Conservation (phyloP, 2,113 vertebrate genomes). For the Dolichotis patagonum region DNA sequence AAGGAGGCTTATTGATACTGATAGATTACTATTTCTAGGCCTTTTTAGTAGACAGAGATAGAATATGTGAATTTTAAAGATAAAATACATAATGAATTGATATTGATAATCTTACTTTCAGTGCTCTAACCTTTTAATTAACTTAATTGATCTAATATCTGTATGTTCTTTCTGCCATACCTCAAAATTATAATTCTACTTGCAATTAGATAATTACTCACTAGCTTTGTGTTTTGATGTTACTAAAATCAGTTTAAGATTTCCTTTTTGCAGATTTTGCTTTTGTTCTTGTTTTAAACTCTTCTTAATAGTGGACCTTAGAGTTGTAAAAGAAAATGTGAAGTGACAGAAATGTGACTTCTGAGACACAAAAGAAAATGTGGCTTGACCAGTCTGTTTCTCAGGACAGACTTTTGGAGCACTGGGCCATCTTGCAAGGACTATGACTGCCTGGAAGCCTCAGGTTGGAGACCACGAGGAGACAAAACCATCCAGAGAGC, state of each 20-base stretch:
- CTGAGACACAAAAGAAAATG: neutral
- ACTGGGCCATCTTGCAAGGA: neutral
- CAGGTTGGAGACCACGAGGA: neutral
- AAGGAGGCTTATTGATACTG: neutral
- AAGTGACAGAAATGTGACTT: neutral
- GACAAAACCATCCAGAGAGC: rapidly evolving
- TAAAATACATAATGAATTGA: neutral
- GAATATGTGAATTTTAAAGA: slow-evolving; percentile 16
- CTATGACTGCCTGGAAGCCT: neutral
- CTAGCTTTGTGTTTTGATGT: neutral
- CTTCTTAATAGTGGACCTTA: neutral
- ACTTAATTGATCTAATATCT: neutral
- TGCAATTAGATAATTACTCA: neutral
- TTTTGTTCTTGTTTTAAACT: neutral
- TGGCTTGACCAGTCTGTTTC: neutral
- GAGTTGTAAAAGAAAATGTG: neutral
- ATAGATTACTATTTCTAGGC: neutral
- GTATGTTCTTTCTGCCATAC: neutral
- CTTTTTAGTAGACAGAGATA: neutral
- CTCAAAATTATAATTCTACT: neutral
- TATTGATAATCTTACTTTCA: slow-evolving; percentile 20
- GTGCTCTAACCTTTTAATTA: slow-evolving; percentile 27
- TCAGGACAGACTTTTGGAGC: neutral
- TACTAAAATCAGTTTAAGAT: neutral
- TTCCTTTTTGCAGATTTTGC: neutral